Percentiles rank a stretch among this genome's conserved stretches.
Evolutionary conservation across 2,888 invertebrate species (phyloP).

Genomic region (Thysanoteuthis rhombus): DNA sequence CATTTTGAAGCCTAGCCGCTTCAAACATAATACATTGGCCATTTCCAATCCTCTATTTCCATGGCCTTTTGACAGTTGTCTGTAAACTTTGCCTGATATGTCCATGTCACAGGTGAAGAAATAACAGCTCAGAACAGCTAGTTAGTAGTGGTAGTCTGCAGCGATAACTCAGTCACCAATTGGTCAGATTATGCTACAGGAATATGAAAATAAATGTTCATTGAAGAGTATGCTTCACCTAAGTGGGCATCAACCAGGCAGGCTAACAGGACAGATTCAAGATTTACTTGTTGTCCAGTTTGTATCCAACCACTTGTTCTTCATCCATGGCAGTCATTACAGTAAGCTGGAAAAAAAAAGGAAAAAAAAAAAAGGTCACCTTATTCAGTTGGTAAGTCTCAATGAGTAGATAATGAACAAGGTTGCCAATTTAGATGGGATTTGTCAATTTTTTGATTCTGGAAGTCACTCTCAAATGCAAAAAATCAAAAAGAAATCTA

Average conservation of each 20-base stretch:
- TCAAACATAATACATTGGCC: neutral
- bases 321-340: conserved; percentile 48
- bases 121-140: neutral
- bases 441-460: too few species aligned
- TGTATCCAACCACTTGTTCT: conserved; percentile 35
- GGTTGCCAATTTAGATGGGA: too few species aligned
- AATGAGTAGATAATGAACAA: too few species aligned
- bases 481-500: too few species aligned
- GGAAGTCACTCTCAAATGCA: too few species aligned
- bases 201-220: neutral
- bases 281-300: neutral
- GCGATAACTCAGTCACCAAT: neutral
- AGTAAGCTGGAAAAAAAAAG: conserved; percentile 40
- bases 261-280: neutral
- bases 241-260: neutral
- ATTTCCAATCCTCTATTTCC: neutral
- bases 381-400: too few species aligned
- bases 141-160: neutral
- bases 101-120: neutral
- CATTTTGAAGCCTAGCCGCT: neutral
- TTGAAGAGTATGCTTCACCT: neutral
- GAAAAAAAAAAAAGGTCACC: neutral
- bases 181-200: neutral
- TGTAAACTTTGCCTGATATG: neutral
- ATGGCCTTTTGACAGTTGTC: neutral